phyloP scores from a whole-genome alignment of 2,888 invertebrate species.

The Saturnia pavonia region DNA sequence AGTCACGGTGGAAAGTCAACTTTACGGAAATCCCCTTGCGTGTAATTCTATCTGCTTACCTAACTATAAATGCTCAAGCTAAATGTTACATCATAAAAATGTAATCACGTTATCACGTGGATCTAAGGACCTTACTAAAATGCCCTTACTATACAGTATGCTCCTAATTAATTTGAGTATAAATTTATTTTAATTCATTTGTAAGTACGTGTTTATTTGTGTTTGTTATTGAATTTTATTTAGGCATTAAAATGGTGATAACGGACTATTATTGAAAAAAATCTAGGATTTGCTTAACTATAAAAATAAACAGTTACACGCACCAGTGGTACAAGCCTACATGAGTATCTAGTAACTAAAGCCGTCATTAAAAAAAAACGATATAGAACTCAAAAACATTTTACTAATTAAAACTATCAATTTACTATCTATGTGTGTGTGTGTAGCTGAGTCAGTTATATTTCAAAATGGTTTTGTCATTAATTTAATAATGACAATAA shows the following conservation, averaged over 20 bases:
- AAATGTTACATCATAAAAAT: neutral
- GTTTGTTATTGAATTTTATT: too few species aligned
- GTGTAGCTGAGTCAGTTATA: neutral
- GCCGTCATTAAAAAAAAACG: neutral
- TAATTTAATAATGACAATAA: too few species aligned
- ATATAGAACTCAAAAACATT: neutral
- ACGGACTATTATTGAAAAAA: too few species aligned
- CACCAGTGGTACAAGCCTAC: too few species aligned
- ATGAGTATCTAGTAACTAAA: neutral
- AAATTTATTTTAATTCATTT: too few species aligned
- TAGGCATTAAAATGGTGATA: too few species aligned
- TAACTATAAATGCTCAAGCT: neutral
- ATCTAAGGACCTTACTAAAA: neutral
- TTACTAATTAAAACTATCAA: neutral
- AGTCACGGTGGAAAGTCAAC: neutral
- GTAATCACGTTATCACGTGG: neutral
- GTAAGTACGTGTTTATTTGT: too few species aligned
- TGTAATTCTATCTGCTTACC: neutral
- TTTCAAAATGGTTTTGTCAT: too few species aligned
- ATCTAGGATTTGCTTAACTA: too few species aligned
- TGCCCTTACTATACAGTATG: too few species aligned
- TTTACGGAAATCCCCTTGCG: constrained; percentile 1
- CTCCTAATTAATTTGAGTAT: too few species aligned
- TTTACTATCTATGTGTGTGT: neutral
- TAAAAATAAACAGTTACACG: too few species aligned